Evolutionary conservation across 2,888 invertebrate genomes (phyloP).

Genomic region (Tenthredo notha): DNA sequence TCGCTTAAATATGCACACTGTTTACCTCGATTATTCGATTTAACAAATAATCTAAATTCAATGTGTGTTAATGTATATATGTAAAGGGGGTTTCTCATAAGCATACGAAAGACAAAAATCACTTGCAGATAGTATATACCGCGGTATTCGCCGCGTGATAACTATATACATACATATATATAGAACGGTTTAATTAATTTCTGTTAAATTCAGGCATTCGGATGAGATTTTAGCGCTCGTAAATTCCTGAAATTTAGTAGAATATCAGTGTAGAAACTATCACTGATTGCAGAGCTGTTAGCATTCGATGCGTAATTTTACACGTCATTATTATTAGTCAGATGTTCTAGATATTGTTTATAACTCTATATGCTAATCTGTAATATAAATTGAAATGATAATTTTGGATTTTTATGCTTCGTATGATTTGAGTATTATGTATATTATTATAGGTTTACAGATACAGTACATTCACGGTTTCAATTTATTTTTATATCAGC

Average conservation of each 20-base stretch:
- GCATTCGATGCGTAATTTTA: not conserved
- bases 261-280: not conserved
- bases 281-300: not conserved
- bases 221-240: constrained; percentile 9
- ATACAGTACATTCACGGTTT: constrained; percentile 42
- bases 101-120: constrained; percentile 36
- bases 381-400: not conserved
- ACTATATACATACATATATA: not conserved
- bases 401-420: constrained; percentile 20
- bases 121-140: not conserved
- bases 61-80: not conserved
- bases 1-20: constrained; percentile 58
- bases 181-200: constrained; percentile 15
- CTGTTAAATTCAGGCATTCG: constrained; percentile 6
- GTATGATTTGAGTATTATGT: constrained; percentile 16
- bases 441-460: constrained; percentile 12
- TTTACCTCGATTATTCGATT: constrained; percentile 41
- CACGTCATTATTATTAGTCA: not conserved
- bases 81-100: constrained; percentile 23
- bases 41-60: constrained; percentile 37
- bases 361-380: not conserved
- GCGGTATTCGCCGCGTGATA: not conserved
- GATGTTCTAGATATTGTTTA: not conserved
- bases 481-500: constrained; percentile 9
- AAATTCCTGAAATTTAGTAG: constrained; percentile 2